Evolutionary conservation across 2,113 vertebrate species (phyloP), one percentile per base, ranked within the genome.

Genomic region (Cranoglanis bouderius): DNA sequence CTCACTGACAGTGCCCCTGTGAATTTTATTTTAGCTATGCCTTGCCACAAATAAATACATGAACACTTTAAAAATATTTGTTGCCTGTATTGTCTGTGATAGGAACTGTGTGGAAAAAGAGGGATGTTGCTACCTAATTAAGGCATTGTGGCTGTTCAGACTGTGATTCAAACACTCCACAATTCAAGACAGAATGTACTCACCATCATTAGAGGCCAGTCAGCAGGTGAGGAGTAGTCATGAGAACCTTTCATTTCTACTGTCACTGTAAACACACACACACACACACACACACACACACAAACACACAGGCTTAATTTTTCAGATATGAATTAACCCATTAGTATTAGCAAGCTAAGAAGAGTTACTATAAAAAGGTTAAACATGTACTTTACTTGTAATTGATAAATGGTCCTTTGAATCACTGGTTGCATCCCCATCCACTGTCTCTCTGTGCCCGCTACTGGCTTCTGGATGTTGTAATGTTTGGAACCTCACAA

Each of bases 201-300:
- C 91, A 98, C 97, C 91, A 97, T 97, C 97, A 97, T 97, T 63
- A 98, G 94, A 84, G 97, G 97, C 96, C 97, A 97, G 81, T 98
- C 97, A 70, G 97, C 97, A 82, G 97, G 90, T 49, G 97, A 98
- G 85, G 98, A 96, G 91, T 93, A 98, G 43, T 97, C 97, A 85
- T 96, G 96, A 63, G 94, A 94, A 53, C 97, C 96, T 92, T 94
- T 94, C 97, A 97, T 97, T 89, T 96, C 93, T 83, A 97, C 94
- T 81, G 92, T 94, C 75, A 97, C 97, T 98, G 90, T 29, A 92
- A 92, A 89, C 16, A 90, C 1, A 55, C 93, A 95, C 32, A 96
- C 32, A 96, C 6, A 78, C 92, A 95, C 35, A 95, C 1, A 87
- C 14, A 55, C 1, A 55, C 93, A 95, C 32, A 96, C 32, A 96